Base-by-base conservation (phyloP, 2,797 vertebrate species). In the Rhabdomys pumilio region DNA sequence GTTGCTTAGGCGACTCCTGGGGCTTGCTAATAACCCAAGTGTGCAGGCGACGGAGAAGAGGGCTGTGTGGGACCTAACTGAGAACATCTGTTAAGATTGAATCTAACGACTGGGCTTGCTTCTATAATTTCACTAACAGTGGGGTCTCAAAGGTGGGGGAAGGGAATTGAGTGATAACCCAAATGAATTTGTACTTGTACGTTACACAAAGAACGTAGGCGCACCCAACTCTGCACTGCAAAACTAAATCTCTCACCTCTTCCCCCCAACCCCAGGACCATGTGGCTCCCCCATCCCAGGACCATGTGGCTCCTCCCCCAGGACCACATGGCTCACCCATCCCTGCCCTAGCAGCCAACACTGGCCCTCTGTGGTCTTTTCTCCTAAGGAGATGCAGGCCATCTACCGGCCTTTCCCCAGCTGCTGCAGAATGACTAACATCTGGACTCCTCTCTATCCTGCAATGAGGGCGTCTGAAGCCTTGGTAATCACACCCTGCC, bases 221-320 rank as follows among this genome's bases (percentile, higher is more conserved):
- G 93, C 95, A 90, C 53, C 87, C 55, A 20, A 14, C 65, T 34
- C 34, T 76, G 80, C 75, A 69, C 94, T 95, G 91, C 92, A 69
- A 97, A 97, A 96, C 3, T 31, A 85, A 95, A 76, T 63, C 96
- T 98, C 73, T 84, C 94, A 91, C 72, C 80, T 96, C 91, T 96
- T 87, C 95, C 63, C 44, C 57, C 4, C 96, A 83, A 93, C 63
- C 50, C 57, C 4, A 91, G 63, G 90, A 93, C 41, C 76, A 24
- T 41, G 84, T 86, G 86, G 93, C 72, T 97, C 92, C 55, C 65
- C 77, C 90, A 17, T 0, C 10, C 38, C 38, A 91, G 65, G 65
- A n/a, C 38, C 77, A 24, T 47, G 82, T 89, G 87, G 93, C 75
- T 97, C 92, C 47, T 50, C 67, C 65, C 86, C 89, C 2, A 90